phyloP scores from a whole-genome alignment of 2,113 vertebrate genomes.

The Lasiurus cinereus region DNA sequence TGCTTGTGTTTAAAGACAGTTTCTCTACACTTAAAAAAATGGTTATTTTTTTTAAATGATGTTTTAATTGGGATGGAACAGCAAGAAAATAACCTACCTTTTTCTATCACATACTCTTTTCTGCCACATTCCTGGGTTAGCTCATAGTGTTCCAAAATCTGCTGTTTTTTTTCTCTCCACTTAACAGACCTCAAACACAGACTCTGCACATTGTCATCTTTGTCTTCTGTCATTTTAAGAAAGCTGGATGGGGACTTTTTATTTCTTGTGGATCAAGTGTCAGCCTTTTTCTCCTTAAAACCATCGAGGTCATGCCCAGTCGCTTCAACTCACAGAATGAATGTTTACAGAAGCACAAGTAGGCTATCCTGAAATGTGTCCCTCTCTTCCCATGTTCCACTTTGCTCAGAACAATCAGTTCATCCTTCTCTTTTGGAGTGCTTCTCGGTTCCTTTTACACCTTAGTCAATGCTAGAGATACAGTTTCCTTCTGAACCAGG shows the following conservation, averaged over 20 bases:
- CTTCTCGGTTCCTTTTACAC: neutral
- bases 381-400: neutral
- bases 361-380: neutral
- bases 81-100: rapidly evolving
- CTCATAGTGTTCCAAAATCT: neutral
- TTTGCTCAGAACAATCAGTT: neutral
- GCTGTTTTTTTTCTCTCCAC: neutral
- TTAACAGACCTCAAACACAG: neutral
- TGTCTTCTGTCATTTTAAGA: neutral
- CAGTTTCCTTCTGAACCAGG: neutral
- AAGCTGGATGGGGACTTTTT: neutral
- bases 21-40: rapidly evolving
- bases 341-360: neutral
- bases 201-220: neutral
- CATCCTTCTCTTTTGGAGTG: neutral
- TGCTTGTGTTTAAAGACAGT: neutral
- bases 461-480: neutral
- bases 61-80: too few species aligned
- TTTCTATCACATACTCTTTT: rapidly evolving
- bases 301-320: neutral
- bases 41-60: rapidly evolving
- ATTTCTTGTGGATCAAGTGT: neutral
- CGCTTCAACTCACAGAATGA: neutral
- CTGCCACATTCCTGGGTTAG: rapidly evolving
- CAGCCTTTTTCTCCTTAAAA: neutral